Evolutionary conservation across 1,140 invertebrate genomes (phyloP).

Genomic region (Cydia fagiglandana): DNA sequence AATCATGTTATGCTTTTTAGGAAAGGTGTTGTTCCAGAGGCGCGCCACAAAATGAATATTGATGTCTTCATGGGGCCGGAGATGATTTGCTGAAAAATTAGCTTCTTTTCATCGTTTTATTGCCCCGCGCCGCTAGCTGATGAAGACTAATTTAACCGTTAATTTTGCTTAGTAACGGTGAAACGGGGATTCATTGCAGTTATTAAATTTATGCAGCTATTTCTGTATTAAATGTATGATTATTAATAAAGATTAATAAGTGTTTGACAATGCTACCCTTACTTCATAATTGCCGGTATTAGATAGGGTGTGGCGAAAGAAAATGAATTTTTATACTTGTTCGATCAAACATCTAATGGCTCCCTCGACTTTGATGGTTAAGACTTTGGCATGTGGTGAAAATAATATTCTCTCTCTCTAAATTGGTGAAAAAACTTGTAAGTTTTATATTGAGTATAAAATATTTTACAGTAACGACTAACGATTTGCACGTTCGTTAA

Average conservation of each 20-base stretch:
- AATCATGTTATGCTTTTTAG: constrained; percentile 61
- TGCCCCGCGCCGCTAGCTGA: constrained; percentile 60
- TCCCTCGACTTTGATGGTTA: too few species aligned
- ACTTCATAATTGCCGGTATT: not conserved
- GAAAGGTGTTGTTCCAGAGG: constrained; percentile 75
- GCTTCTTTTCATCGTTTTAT: constrained; percentile 76
- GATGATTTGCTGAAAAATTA: constrained; percentile 78
- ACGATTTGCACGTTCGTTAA: not conserved
- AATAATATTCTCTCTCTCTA: not conserved
- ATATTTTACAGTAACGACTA: not conserved
- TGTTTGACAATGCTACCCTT: not conserved
- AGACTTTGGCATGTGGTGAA: not conserved
- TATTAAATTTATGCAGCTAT: constrained; percentile 34
- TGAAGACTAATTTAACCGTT: constrained; percentile 76
- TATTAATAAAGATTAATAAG: constrained; percentile 22
- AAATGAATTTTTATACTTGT: not conserved
- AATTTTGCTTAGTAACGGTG: constrained; percentile 72
- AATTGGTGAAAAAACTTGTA: not conserved
- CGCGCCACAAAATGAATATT: constrained; percentile 77
- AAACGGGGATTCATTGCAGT: constrained; percentile 58
- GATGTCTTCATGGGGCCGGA: constrained; percentile 75
- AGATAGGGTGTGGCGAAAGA: not conserved
- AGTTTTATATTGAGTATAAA: not conserved
- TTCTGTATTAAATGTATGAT: constrained; percentile 14
- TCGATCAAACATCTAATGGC: not conserved